Conservation (phyloP, 1,140 invertebrate genomes). For the Bombus affinis region DNA sequence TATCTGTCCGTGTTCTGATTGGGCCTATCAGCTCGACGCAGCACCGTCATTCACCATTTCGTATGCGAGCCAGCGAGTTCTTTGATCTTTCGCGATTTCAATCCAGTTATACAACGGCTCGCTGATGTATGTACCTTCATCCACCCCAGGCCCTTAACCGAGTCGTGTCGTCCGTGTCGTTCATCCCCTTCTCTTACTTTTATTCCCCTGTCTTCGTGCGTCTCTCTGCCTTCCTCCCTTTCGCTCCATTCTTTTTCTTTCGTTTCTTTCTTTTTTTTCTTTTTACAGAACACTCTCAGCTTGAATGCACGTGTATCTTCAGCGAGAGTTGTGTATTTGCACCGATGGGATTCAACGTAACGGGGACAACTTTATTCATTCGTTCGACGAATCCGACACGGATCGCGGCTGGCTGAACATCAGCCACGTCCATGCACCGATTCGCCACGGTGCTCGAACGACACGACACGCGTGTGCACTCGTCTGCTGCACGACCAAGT, state of each 20-base stretch:
- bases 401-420: slow-evolving; percentile 58
- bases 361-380: slow-evolving; percentile 71
- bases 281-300: background rate
- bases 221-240: background rate
- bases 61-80: slow-evolving; percentile 67
- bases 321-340: background rate
- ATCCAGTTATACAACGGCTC: slow-evolving; percentile 73
- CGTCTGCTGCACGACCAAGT: too few relatives aligned
- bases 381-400: slow-evolving; percentile 73
- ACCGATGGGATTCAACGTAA: slow-evolving; percentile 22
- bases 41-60: slow-evolving; percentile 50
- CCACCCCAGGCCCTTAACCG: slow-evolving; percentile 7
- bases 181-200: slow-evolving; percentile 23
- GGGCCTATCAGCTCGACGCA: slow-evolving; percentile 56
- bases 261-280: slow-evolving; percentile 9
- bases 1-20: slow-evolving; percentile 69
- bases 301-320: slow-evolving; percentile 19
- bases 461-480: background rate
- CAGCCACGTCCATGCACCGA: slow-evolving; percentile 40
- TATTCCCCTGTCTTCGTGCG: background rate
- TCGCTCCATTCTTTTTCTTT: slow-evolving; percentile 12
- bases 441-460: slow-evolving; percentile 60
- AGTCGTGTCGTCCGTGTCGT: slow-evolving; percentile 23
- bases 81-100: slow-evolving; percentile 80
- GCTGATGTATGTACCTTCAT: slow-evolving; percentile 1